phyloP scores from a whole-genome alignment of 2,113 vertebrate genomes.

The Cichladusa arquata region DNA sequence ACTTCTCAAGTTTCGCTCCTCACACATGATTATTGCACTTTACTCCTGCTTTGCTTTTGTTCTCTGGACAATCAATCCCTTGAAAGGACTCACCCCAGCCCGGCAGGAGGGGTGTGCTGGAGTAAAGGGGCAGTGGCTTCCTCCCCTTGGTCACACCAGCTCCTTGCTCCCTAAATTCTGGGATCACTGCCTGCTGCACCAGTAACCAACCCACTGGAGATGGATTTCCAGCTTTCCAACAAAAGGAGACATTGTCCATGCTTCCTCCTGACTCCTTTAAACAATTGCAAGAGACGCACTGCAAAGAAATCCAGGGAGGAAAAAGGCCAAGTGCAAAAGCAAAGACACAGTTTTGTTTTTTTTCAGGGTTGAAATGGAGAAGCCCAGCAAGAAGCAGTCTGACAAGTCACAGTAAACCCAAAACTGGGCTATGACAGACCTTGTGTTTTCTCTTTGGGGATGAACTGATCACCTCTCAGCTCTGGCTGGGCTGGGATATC shows the following conservation, averaged over 20 bases:
- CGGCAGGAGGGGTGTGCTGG: not conserved
- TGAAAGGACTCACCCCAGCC: not conserved
- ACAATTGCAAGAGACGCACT: not conserved
- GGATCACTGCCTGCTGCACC: fast-evolving
- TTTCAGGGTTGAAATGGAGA: not conserved
- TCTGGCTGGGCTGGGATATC: not conserved
- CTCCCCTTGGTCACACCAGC: not conserved
- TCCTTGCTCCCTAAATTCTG: not conserved
- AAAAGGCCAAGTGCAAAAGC: not conserved
- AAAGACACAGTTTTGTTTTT: not conserved
- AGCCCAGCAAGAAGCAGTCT: not conserved
- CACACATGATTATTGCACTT: not conserved
- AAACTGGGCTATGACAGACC: not conserved
- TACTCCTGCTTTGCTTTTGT: not conserved
- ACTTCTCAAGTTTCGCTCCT: slow-evolving; percentile 27
- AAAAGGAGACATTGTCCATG: not conserved
- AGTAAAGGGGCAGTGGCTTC: not conserved
- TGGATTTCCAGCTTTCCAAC: not conserved
- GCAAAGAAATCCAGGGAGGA: not conserved
- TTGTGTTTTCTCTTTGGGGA: not conserved
- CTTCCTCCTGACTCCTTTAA: not conserved
- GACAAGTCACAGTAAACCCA: not conserved
- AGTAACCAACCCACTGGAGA: not conserved
- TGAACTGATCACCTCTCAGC: not conserved
- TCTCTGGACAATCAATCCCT: slow-evolving; percentile 7